A percentile compares a stretch with the other conserved stretches of the same genome.
Evolutionary conservation across 2,797 vertebrate genomes (phyloP).

Genomic region (Mastacembelus armatus): DNA sequence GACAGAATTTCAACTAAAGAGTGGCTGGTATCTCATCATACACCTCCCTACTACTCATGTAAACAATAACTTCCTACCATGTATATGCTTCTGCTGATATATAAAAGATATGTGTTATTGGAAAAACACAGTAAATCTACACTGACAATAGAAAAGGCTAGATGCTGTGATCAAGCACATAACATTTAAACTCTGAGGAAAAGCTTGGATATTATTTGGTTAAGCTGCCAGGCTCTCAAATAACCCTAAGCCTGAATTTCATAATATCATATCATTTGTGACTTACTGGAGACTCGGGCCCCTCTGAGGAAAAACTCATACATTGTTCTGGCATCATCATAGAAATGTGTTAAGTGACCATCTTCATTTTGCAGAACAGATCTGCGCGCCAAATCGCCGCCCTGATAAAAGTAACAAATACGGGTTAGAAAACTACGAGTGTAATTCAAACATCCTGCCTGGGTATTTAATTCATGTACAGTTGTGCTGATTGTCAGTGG

Average conservation of each 20-base stretch:
- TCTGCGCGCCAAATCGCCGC: slow-evolving; percentile 82
- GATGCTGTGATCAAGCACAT: neutral
- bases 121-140: neutral
- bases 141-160: neutral
- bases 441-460: neutral
- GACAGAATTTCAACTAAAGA: neutral
- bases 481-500: neutral
- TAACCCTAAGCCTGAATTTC: neutral
- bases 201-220: neutral
- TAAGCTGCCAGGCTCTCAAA: neutral
- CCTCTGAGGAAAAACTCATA: slow-evolving; percentile 93
- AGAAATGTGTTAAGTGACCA: slow-evolving; percentile 76
- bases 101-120: too few species aligned
- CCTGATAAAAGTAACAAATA: slow-evolving; percentile 73
- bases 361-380: slow-evolving; percentile 80
- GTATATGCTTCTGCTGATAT: too few species aligned
- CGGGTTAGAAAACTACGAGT: fast-evolving
- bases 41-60: neutral
- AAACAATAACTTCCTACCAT: too few species aligned
- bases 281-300: slow-evolving; percentile 90
- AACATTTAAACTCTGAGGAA: neutral
- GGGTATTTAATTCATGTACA: neutral
- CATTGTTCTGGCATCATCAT: slow-evolving; percentile 88
- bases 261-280: neutral
- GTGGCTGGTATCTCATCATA: neutral